Evolutionary conservation across 1,140 invertebrate species (phyloP).

Genomic region (Trichogramma pretiosum): DNA sequence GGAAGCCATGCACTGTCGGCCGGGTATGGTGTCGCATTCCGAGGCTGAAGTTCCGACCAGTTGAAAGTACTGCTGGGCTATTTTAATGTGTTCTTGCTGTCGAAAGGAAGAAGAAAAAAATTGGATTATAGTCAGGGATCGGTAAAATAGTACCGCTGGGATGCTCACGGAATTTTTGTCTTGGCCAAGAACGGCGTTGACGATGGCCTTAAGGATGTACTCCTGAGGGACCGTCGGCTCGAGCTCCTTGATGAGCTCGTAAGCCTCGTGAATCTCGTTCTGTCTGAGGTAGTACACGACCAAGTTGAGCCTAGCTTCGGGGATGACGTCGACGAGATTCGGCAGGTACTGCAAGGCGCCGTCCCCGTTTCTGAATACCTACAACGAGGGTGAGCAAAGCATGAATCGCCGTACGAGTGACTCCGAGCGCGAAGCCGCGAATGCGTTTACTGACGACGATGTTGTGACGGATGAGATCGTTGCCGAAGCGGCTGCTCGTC

Average conservation of each 20-base stretch:
- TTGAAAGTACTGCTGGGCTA: slow-evolving; percentile 93
- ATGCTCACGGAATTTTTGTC: slow-evolving; percentile 74
- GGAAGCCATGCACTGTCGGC: slow-evolving; percentile 94
- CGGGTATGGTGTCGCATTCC: slow-evolving; percentile 90
- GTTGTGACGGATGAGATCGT: slow-evolving; percentile 92
- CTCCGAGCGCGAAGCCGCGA: too few relatives aligned
- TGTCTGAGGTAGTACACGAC: slow-evolving; percentile 91
- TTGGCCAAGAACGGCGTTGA: slow-evolving; percentile 88
- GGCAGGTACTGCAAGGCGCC: slow-evolving; percentile 87
- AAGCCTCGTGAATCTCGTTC: slow-evolving; percentile 84
- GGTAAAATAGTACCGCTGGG: not conserved
- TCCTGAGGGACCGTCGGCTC: slow-evolving; percentile 91
- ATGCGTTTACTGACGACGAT: slow-evolving; percentile 56
- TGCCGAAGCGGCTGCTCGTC: slow-evolving; percentile 72
- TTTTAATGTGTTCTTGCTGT: slow-evolving; percentile 86
- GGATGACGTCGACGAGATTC: slow-evolving; percentile 85
- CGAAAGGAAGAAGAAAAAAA: too few relatives aligned
- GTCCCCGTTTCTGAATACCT: slow-evolving; percentile 85
- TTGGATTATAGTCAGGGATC: not conserved
- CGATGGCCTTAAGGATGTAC: slow-evolving; percentile 93
- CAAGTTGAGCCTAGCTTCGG: slow-evolving; percentile 92
- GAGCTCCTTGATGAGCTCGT: slow-evolving; percentile 82
- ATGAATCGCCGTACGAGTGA: not conserved
- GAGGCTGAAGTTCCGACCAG: slow-evolving; percentile 90
- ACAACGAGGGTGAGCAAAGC: not conserved